Conservation (phyloP, 2,888 invertebrate species). For the Blastobasis lacticolella region DNA sequence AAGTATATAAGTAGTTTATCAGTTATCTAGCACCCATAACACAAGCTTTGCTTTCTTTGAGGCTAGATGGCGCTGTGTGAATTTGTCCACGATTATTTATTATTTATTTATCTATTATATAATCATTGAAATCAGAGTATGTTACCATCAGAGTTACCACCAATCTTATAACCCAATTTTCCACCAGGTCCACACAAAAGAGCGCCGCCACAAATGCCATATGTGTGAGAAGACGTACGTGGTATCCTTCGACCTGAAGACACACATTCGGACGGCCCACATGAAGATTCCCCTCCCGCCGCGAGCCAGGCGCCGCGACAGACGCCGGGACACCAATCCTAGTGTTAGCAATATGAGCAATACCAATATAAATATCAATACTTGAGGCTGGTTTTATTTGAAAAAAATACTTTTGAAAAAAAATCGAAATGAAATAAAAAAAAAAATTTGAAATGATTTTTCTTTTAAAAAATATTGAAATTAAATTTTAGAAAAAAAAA, state of each 20-base stretch:
- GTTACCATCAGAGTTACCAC: background rate
- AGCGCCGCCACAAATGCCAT: constrained; percentile 30
- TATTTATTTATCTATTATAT: too few species aligned
- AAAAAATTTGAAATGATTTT: too few species aligned
- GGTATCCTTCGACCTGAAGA: constrained; percentile 32
- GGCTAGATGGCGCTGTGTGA: too few species aligned
- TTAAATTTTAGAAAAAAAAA: background rate
- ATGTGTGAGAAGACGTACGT: constrained; percentile 21
- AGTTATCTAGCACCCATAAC: too few species aligned
- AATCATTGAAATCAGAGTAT: background rate
- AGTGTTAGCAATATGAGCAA: background rate
- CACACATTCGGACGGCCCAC: constrained; percentile 31
- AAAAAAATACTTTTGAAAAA: background rate
- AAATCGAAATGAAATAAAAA: too few species aligned
- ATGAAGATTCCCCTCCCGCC: constrained; percentile 32
- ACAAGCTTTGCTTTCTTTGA: too few species aligned
- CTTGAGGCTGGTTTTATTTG: background rate
- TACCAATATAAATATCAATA: background rate
- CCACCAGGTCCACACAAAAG: constrained; percentile 33
- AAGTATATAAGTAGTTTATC: too few species aligned
- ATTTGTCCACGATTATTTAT: too few species aligned
- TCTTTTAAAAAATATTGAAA: background rate
- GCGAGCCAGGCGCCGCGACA: constrained; percentile 11
- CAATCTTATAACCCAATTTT: background rate
- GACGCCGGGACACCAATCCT: background rate